Base-by-base conservation (phyloP, 2,888 invertebrate genomes). In the Agapostemon virescens region DNA sequence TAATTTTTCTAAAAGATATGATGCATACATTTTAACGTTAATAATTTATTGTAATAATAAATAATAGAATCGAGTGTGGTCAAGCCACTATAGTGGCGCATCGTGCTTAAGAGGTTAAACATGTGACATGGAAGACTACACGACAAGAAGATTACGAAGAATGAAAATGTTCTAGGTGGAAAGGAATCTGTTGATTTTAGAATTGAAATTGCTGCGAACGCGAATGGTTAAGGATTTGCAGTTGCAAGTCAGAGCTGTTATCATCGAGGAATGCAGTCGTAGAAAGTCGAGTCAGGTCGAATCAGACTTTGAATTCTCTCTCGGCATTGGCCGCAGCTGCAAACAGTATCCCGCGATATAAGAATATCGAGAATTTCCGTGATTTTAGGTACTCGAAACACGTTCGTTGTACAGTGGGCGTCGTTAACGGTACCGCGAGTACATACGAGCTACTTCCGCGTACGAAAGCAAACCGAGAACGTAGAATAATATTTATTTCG, bases 401-500 rank as follows among this genome's bases (percentile, higher is more conserved):
- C 26, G 26, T 26, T 30, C 17, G 26, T 17, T 30, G 30, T 58
- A 58, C 30, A 26, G 30, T 2, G 58, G 6, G 26, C 58, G 17
- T 58, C 58, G 58, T 58, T 58, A 58, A 58, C 58, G 58, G 30
- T 58, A 23, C 30, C 30, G 30, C 30, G 30, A 58, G 30, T 30
- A 58, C 30, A 26, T 58, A 58, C 26, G 58, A 58, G 58, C 26
- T 2, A 26, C 15, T 58, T 30, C 58, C 30, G 17, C 58, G 30
- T 30, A 58, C 30, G 17, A 58, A 58, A 58, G 58, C 26, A 17
- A 30, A 58, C 5, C 30, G 17, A 58, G 17, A 58, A 30, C 17
- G 58, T 58, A 26, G 58, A 58, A 58, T 26, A 58, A 17, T 58
- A 30, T 58, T 58, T 52, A 52, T 52, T 52, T 52, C 52, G 52